phyloP scores from a whole-genome alignment of 2,113 vertebrate genomes.

The Amia ocellicauda region DNA sequence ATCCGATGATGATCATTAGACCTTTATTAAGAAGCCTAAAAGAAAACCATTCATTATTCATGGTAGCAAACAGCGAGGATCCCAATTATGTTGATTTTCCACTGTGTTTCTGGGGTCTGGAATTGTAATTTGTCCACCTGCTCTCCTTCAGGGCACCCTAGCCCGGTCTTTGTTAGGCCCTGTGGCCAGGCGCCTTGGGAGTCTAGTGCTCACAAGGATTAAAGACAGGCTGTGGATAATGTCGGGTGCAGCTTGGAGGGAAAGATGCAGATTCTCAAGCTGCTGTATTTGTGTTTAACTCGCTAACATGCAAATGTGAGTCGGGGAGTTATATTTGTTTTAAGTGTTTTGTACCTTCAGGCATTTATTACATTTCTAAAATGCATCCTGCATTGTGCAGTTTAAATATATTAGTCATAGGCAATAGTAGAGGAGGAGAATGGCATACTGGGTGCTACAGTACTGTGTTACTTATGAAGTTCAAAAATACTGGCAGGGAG shows the following conservation, averaged over 20 bases:
- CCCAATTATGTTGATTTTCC: slow-evolving; percentile 60
- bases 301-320: neutral
- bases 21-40: slow-evolving; percentile 43
- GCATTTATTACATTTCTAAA: too few species aligned
- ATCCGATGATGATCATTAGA: too few species aligned
- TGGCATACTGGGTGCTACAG: too few species aligned
- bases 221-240: slow-evolving; percentile 5
- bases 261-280: slow-evolving; percentile 5
- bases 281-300: neutral
- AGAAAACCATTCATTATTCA: slow-evolving; percentile 70
- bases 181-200: slow-evolving; percentile 1
- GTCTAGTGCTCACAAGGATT: neutral
- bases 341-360: too few species aligned
- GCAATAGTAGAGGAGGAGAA: too few species aligned
- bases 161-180: slow-evolving; percentile 15
- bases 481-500: too few species aligned
- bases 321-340: too few species aligned
- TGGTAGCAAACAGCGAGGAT: slow-evolving; percentile 46
- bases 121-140: slow-evolving; percentile 69
- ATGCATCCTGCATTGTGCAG: too few species aligned
- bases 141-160: slow-evolving; percentile 36
- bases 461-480: too few species aligned
- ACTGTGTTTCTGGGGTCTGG: slow-evolving; percentile 49
- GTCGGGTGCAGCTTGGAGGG: neutral
- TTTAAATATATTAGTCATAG: too few species aligned